Base-by-base conservation (phyloP, 2,888 invertebrate genomes). In the Polyommatus iphigenia region DNA sequence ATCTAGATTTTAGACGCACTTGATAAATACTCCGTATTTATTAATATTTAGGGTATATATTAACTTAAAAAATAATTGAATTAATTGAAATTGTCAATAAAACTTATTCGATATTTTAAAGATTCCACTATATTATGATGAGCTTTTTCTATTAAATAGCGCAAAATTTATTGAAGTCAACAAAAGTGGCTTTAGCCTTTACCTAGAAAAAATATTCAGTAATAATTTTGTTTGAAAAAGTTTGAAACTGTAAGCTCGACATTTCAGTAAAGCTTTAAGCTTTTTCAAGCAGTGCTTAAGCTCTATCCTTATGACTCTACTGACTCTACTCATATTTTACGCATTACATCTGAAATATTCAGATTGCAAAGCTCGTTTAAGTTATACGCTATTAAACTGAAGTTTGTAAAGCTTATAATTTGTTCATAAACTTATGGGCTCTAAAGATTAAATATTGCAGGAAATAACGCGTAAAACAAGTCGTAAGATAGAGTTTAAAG, bases 321-420 rank as follows among this genome's bases (percentile, higher is more conserved):
- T 67, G 29, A 29, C 67, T 67, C 67, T 67, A 67, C 67, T 15
- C 13, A 32, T 15, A 67, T 32, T 67, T 67, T 67, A 67, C 67
- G 29, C 29, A 10, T 67, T 15, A 67, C 4, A 67, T 32, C 13
- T 67, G 6, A 67, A 32, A 67, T 67, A 67, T 62, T n/a, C 7
- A 57, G 18, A 57, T 57, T 57, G n/a, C n/a, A 59, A 20, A 59
- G n/a, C 8, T 20, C 8, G n/a, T 59, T 59, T 20, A 54, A 18
- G 18, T 18, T 18, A 18, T 8, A 8, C 20, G 0, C 8, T n/a
- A 8, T 15, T 59, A 15, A 54, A 59, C 0, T 15, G 20, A 59
- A 59, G 20, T 59, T n/a, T 59, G 7, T 20, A n/a, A 15, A 54
- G 46, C 10, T 46, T 46, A 46, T 46, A 18, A 54, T 54, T 18